phyloP scores from a whole-genome alignment of 2,888 invertebrate species.

The Belgica antarctica region DNA sequence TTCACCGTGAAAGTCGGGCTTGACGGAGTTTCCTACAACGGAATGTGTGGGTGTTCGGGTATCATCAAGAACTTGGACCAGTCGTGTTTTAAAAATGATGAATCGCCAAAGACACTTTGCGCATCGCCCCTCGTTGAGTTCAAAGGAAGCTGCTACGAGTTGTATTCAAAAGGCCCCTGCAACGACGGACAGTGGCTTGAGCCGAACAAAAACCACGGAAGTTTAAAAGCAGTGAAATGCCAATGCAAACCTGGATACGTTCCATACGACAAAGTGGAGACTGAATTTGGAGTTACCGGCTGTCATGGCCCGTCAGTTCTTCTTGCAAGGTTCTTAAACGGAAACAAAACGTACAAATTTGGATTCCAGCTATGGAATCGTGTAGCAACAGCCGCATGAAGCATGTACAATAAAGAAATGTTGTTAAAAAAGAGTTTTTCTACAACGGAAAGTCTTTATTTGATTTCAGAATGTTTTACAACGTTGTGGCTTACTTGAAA shows the following conservation, averaged over 20 bases:
- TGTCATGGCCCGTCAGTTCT: conserved; percentile 65
- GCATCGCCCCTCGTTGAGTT: conserved; percentile 62
- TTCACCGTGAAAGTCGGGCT: conserved; percentile 73
- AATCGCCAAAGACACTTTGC: conserved; percentile 56
- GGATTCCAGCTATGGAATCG: conserved; percentile 45
- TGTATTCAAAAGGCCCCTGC: conserved; percentile 78
- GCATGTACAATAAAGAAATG: too few relatives aligned
- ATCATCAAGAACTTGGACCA: conserved; percentile 54
- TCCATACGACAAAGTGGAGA: conserved; percentile 50
- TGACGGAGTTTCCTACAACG: conserved; percentile 79
- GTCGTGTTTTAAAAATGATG: conserved; percentile 49
- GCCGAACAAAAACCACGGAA: conserved; percentile 55
- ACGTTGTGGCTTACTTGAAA: too few relatives aligned
- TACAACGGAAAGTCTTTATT: too few relatives aligned
- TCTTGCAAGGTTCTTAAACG: conserved; percentile 65
- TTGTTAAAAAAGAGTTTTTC: too few relatives aligned
- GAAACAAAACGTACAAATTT: conserved; percentile 50
- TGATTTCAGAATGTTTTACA: too few relatives aligned
- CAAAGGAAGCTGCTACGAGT: conserved; percentile 69
- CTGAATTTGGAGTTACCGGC: conserved; percentile 52
- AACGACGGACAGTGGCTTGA: conserved; percentile 68
- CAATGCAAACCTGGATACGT: conserved; percentile 70
- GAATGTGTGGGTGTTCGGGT: conserved; percentile 71
- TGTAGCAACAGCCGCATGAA: too few relatives aligned
- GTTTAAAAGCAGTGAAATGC: conserved; percentile 57